These are phyloP conservation scores for Xanthorhoe designata DNA, from an alignment of 2,888 invertebrate genomes.

Conservation along the genomic window DNA sequence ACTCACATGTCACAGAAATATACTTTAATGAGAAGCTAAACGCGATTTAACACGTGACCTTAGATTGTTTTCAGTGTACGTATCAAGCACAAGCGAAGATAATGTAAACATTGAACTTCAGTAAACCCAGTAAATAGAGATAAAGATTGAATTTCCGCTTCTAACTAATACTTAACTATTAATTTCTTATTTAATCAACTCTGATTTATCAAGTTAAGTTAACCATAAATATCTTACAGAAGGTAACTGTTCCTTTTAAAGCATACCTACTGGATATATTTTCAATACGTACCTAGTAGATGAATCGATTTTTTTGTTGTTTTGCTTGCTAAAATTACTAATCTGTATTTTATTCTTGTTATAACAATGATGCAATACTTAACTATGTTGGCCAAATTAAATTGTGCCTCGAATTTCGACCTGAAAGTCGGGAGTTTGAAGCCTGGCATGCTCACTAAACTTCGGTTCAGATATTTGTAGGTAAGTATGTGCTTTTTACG, in stretches of 20 bases:
- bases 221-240: no score
- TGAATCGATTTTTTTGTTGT: no score
- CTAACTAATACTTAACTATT: constrained; percentile 4
- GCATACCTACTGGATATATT: no score
- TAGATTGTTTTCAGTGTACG: constrained; percentile 9
- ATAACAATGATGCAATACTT: not conserved
- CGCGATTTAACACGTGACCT: constrained; percentile 48
- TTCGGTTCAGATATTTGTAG: no score
- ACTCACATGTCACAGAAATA: constrained; percentile 4
- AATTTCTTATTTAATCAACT: not conserved
- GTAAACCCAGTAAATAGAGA: constrained; percentile 5
- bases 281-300: no score
- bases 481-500: no score
- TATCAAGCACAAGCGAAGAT: constrained; percentile 26
- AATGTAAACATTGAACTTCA: constrained; percentile 32
- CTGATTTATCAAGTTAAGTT: not conserved
- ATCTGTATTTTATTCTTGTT: not conserved
- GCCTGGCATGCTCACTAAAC: no score
- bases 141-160: constrained; percentile 18
- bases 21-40: constrained; percentile 10
- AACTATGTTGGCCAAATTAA: not conserved
- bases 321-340: no score
- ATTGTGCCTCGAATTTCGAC: no score
- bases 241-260: no score
- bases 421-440: no score